A percentile compares a stretch with the other conserved stretches of the same genome.
phyloP scores from a whole-genome alignment of 2,888 invertebrate species.

The Epicampocera succincta region DNA sequence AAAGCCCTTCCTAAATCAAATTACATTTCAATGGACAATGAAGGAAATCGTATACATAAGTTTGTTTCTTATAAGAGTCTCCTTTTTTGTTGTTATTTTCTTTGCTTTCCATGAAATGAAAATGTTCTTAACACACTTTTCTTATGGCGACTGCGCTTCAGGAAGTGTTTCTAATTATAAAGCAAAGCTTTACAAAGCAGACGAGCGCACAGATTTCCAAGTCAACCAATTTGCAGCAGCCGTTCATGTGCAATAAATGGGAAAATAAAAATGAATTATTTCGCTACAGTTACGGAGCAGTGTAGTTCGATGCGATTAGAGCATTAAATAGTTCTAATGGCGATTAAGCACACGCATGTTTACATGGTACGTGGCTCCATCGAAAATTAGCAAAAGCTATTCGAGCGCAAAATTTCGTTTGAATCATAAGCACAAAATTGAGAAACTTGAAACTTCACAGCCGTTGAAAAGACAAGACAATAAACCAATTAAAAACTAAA shows the following conservation, averaged over 20 bases:
- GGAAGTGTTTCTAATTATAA: conserved; percentile 73
- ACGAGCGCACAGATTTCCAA: conserved; percentile 24
- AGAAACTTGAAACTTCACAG: too few species aligned
- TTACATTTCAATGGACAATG: conserved; percentile 56
- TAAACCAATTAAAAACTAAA: too few species aligned
- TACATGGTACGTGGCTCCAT: conserved; percentile 14
- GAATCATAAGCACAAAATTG: too few species aligned
- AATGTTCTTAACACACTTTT: conserved; percentile 49
- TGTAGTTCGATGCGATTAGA: conserved; percentile 45
- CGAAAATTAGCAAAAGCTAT: not conserved
- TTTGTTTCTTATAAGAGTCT: not conserved
- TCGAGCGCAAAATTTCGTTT: not conserved
- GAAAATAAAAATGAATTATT: conserved; percentile 52
- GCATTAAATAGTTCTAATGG: conserved; percentile 63
- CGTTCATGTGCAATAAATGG: conserved; percentile 20
- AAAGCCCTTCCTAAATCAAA: conserved; percentile 31
- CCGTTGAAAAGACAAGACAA: too few species aligned
- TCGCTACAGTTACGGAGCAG: conserved; percentile 55
- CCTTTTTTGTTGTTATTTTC: not conserved
- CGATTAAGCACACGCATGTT: conserved; percentile 67
- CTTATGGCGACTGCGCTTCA: conserved; percentile 55
- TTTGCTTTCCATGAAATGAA: conserved; percentile 13
- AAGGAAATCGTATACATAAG: conserved; percentile 56
- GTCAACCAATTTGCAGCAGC: conserved; percentile 36
- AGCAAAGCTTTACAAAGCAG: conserved; percentile 63